These are phyloP conservation scores for Muscidifurax raptorellus DNA, from an alignment of 1,140 invertebrate genomes.

Conservation along the genomic window DNA sequence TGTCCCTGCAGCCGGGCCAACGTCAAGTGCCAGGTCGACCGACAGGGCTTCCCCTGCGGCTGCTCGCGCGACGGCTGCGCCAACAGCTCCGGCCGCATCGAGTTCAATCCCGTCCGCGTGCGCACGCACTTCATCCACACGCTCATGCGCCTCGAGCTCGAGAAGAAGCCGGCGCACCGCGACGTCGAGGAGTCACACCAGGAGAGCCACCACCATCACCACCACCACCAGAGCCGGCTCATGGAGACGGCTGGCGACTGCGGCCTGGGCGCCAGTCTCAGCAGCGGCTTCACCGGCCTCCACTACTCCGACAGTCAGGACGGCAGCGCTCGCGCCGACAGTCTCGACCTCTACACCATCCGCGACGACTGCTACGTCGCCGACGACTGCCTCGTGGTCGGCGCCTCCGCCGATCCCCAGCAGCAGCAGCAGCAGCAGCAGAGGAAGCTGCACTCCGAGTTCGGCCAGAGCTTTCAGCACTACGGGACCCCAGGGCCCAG, in stretches of 20 bases:
- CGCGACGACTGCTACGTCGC: conserved; percentile 82
- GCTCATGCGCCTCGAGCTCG: conserved; percentile 94
- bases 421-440: conserved; percentile 69
- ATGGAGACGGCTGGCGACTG: background rate
- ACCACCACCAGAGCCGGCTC: conserved; percentile 10
- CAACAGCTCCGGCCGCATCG: conserved; percentile 93
- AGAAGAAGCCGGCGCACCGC: conserved; percentile 83
- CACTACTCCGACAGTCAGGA: conserved; percentile 75
- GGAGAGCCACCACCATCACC: conserved; percentile 51
- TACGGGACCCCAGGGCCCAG: conserved; percentile 52
- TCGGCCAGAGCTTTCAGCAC: conserved; percentile 68
- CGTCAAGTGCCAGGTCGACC: conserved; percentile 98
- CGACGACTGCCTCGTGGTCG: conserved; percentile 66
- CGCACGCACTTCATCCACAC: conserved; percentile 99
- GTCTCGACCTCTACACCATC: conserved; percentile 80
- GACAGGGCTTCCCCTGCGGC: conserved; percentile 96
- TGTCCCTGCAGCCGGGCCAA: conserved; percentile 95
- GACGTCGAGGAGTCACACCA: conserved; percentile 72
- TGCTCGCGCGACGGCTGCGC: conserved; percentile 96
- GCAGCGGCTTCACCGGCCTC: conserved; percentile 81
- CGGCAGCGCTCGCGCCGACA: conserved; percentile 76
- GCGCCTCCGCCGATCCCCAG: conserved; percentile 40
- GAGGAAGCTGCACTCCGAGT: conserved; percentile 68
- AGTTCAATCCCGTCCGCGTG: conserved; percentile 96
- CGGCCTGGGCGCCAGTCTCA: conserved; percentile 42